Conservation (phyloP, 2,797 vertebrate genomes). For the Mus caroli region DNA sequence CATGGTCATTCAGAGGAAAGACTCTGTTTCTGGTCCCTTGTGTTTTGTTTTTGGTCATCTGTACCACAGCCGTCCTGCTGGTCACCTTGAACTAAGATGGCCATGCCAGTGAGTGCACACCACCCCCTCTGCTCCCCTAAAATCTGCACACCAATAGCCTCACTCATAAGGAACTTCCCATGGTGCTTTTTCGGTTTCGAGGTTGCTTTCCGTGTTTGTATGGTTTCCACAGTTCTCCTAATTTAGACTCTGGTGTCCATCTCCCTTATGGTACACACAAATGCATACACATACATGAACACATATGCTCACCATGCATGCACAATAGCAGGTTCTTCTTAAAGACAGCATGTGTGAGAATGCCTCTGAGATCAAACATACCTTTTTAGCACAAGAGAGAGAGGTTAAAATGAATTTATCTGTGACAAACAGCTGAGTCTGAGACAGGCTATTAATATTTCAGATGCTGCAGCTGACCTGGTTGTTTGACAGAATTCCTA, state of each 20-base stretch:
- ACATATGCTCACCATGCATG: background rate
- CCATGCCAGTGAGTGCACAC: background rate
- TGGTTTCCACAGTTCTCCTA: background rate
- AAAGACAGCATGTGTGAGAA: too few relatives aligned
- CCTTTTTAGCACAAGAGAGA: background rate
- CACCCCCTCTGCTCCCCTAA: too few relatives aligned
- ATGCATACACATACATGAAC: background rate
- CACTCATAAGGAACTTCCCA: background rate
- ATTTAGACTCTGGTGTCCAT: background rate
- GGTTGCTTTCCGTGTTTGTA: background rate
- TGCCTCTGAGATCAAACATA: background rate
- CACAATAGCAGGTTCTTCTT: background rate
- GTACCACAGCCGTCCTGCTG: background rate
- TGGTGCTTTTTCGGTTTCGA: background rate
- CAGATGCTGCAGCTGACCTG: background rate
- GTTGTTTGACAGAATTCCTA: background rate
- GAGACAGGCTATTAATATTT: background rate
- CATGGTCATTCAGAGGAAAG: background rate
- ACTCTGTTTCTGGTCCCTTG: too few relatives aligned
- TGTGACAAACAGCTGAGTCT: background rate
- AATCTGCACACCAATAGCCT: background rate
- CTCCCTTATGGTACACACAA: background rate
- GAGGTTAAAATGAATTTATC: background rate
- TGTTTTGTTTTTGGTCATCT: background rate
- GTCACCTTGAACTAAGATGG: background rate